Evolutionary conservation across 2,797 vertebrate genomes (phyloP).

Genomic region (Heterohyrax brucei): DNA sequence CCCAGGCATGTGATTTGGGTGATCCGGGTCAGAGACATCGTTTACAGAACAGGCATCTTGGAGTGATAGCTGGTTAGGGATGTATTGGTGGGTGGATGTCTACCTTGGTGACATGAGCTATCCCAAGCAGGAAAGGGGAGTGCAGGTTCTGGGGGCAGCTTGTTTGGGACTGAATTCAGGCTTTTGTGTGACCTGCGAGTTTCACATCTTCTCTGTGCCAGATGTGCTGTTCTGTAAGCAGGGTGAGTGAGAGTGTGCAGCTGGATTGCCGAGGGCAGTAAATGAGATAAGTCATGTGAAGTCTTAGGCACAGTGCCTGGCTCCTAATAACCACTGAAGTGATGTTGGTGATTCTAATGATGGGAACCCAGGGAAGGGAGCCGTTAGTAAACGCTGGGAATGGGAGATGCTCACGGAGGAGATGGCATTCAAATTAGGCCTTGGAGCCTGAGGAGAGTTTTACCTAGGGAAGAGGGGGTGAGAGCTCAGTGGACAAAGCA

Average conservation of each 20-base stretch:
- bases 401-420: slow-evolving; percentile 15
- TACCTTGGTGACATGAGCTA: not conserved
- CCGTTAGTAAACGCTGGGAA: not conserved
- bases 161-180: not conserved
- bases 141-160: not conserved
- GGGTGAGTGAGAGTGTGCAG: not conserved
- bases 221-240: not conserved
- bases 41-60: not conserved
- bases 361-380: not conserved
- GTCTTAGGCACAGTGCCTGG: not conserved
- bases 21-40: not conserved
- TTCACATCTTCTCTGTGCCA: not conserved
- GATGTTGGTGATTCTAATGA: not conserved
- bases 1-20: not conserved
- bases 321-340: not conserved
- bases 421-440: not conserved
- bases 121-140: not conserved
- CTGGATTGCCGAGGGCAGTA: not conserved
- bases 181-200: not conserved
- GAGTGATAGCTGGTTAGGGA: not conserved
- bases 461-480: not conserved
- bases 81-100: not conserved
- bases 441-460: not conserved
- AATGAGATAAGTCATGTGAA: not conserved
- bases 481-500: not conserved